These are phyloP conservation scores for Petroica traversi DNA, from an alignment of 2,113 vertebrate species.

Conservation along the genomic window DNA sequence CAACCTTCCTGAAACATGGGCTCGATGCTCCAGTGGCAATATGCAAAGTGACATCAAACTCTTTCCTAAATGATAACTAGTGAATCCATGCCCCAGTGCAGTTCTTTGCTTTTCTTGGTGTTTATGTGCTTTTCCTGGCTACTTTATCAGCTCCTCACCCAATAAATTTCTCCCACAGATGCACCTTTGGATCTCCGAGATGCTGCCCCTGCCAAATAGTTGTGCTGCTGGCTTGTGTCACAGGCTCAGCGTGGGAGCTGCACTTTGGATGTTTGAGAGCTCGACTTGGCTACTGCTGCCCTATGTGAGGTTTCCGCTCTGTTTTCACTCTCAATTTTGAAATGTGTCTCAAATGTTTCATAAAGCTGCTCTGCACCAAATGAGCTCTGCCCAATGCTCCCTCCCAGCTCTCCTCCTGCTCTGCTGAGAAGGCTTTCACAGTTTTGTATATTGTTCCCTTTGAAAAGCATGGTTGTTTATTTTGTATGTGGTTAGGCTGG, in stretches of 20 bases:
- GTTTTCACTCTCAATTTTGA: background rate
- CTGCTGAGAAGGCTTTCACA: background rate
- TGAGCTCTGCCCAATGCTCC: background rate
- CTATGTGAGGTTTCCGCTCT: constrained; percentile 4
- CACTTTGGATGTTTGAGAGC: background rate
- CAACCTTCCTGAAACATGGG: fast-evolving
- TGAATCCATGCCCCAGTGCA: background rate
- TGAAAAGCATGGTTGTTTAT: background rate
- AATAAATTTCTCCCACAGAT: constrained; percentile 39
- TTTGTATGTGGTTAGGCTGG: background rate
- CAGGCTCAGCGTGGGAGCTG: constrained; percentile 6
- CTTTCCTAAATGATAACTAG: background rate
- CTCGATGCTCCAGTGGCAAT: fast-evolving
- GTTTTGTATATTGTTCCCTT: background rate
- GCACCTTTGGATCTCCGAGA: background rate
- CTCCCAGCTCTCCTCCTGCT: background rate
- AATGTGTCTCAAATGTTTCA: background rate
- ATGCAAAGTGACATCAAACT: background rate
- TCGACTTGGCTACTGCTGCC: background rate
- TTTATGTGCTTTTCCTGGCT: constrained; percentile 52
- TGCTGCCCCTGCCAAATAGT: background rate
- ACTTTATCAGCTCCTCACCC: constrained; percentile 41
- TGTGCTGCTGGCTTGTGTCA: constrained; percentile 37
- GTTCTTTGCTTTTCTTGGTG: constrained; percentile 12
- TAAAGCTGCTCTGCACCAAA: background rate